Evolutionary conservation across 2,888 invertebrate species (phyloP), one percentile per base, ranked within the genome.

Genomic region (Meganola albula): DNA sequence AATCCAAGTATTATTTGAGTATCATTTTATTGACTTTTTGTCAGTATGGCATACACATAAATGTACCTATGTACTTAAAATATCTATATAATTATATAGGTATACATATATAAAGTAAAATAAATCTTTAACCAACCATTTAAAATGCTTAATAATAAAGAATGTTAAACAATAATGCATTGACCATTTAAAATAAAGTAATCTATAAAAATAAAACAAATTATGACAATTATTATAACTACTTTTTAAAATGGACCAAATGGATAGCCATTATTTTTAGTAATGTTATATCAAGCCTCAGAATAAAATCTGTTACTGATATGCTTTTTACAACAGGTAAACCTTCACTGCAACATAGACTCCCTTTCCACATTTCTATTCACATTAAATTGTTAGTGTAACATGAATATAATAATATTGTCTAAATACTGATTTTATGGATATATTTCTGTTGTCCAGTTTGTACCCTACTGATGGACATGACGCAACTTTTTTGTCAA

Each of bases 1-100:
- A n/a, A 20, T 3, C 8, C 20, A 20, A 3, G 2, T 5, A 20
- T 30, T 46, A 32, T 24, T 53, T 53, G 67, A 65, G 63, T 67
- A 68, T 66, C 55, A 51, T 53, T 68, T 69, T 67, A 70, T 63
- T 67, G 62, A 68, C 65, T 46, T 47, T 42, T 48, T 58, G 57
- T 70, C 63, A 58, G 53, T 68, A 70, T 71, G 67, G 65, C 71
- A 69, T 72, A 72, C 61, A 68, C 54, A 55, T 37, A 58, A 37
- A 55, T 47, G 40, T 52, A 37, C 49, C 47, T 52, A 38, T 21
- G 25, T 31, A 29, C 33, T 38, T 45, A 35, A 36, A 46, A 38
- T 37, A 51, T 38, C 31, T 36, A 37, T 28, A 30, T 7, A 20
- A 5, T 37, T 31, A 48, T n/a, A n/a, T n/a, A n/a, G n/a, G n/a